A percentile compares a stretch with the other conserved stretches of the same genome.
phyloP scores from a whole-genome alignment of 2,888 invertebrate genomes.

The Epirrhoe alternata region DNA sequence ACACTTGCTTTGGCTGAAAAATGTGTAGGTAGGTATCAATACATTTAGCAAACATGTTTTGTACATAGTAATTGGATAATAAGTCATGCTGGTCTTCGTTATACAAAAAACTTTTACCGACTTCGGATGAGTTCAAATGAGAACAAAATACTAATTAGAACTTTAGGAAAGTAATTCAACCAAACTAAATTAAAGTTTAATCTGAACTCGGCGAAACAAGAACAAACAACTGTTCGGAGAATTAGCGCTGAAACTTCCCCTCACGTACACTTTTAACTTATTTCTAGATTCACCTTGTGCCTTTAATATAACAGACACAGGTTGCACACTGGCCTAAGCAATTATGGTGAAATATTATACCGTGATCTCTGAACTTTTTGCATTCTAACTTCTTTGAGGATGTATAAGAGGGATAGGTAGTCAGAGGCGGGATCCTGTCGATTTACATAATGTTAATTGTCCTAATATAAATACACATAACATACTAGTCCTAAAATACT shows the following conservation, averaged over 20 bases:
- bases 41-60: background rate
- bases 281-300: background rate
- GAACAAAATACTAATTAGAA: conserved; percentile 9
- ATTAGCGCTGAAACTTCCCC: conserved; percentile 20
- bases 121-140: background rate
- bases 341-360: too few relatives aligned
- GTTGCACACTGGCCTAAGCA: background rate
- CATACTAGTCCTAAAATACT: too few relatives aligned
- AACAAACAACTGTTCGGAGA: conserved; percentile 20
- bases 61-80: too few relatives aligned
- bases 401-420: too few relatives aligned
- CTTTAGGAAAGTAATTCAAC: conserved; percentile 11
- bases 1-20: too few relatives aligned
- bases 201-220: conserved; percentile 16
- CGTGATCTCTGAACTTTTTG: too few relatives aligned
- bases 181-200: conserved; percentile 22
- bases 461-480: too few relatives aligned
- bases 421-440: too few relatives aligned
- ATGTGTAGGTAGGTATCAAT: background rate
- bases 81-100: background rate
- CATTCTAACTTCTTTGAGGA: too few relatives aligned
- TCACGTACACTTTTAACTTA: background rate
- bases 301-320: background rate
- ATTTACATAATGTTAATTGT: too few relatives aligned
- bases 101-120: background rate